phyloP scores from a whole-genome alignment of 2,888 invertebrate species.

The Pherbina coryleti region DNA sequence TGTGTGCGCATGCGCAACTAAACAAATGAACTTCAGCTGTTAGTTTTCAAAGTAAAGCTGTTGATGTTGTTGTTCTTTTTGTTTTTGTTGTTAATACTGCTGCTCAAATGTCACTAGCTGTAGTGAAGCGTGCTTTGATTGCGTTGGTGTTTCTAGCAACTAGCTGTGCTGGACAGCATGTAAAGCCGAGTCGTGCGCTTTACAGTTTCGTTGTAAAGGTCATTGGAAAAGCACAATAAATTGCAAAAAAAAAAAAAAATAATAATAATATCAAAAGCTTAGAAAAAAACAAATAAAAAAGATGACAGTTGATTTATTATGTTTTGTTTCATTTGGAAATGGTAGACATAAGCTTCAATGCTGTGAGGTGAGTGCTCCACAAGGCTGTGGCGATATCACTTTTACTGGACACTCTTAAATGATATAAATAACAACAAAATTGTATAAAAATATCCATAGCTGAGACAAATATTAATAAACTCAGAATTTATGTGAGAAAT shows the following conservation, averaged over 20 bases:
- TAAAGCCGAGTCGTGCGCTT: background rate
- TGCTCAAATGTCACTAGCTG: background rate
- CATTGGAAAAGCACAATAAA: background rate
- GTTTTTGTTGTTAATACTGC: background rate
- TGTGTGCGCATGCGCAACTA: no score
- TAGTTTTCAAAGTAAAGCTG: background rate
- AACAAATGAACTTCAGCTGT: background rate
- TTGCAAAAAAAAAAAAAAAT: background rate
- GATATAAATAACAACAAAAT: no score
- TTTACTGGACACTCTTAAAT: no score
- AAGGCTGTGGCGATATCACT: no score
- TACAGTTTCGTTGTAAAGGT: background rate
- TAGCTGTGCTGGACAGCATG: background rate
- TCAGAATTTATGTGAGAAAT: no score
- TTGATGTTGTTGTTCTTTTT: background rate
- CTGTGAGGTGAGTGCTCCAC: no score
- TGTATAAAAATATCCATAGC: no score
- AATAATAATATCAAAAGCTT: background rate
- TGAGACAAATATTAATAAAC: no score
- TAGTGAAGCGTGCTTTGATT: background rate
- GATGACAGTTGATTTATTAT: no score
- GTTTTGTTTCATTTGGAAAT: no score
- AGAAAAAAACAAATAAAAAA: no score
- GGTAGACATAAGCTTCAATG: no score
- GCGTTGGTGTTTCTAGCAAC: background rate